phyloP scores from a whole-genome alignment of 2,113 vertebrate genomes.

The Mirza zaza region DNA sequence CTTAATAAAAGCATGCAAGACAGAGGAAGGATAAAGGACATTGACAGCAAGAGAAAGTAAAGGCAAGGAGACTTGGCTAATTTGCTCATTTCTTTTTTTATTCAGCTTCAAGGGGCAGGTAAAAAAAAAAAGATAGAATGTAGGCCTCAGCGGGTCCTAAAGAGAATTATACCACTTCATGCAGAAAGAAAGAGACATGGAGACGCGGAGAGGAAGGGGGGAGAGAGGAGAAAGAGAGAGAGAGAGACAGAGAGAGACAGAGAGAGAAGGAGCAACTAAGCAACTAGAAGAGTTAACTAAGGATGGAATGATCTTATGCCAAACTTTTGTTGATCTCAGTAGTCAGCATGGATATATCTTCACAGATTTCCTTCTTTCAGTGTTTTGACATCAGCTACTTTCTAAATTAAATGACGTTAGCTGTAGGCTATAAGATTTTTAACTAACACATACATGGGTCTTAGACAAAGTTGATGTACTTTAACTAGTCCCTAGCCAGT shows the following conservation, averaged over 20 bases:
- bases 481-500: background rate
- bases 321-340: background rate
- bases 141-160: no score
- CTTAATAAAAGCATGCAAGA: background rate
- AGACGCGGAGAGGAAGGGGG: rapidly evolving
- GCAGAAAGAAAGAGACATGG: no score
- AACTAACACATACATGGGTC: background rate
- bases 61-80: background rate
- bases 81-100: background rate
- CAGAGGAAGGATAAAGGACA: background rate
- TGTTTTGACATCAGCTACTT: background rate
- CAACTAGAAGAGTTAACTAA: background rate
- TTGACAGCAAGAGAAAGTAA: background rate
- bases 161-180: background rate
- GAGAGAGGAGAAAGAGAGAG: background rate
- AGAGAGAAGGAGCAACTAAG: no score
- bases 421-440: background rate
- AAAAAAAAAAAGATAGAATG: background rate
- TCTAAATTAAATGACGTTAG: background rate
- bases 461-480: background rate
- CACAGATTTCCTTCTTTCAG: background rate
- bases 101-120: background rate
- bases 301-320: rapidly evolving
- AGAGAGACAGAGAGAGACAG: background rate
- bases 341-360: background rate